A percentile compares a stretch with the other conserved stretches of the same genome.
Conservation (phyloP, 1,140 invertebrate genomes). For the Drosophila quadrilineata region DNA sequence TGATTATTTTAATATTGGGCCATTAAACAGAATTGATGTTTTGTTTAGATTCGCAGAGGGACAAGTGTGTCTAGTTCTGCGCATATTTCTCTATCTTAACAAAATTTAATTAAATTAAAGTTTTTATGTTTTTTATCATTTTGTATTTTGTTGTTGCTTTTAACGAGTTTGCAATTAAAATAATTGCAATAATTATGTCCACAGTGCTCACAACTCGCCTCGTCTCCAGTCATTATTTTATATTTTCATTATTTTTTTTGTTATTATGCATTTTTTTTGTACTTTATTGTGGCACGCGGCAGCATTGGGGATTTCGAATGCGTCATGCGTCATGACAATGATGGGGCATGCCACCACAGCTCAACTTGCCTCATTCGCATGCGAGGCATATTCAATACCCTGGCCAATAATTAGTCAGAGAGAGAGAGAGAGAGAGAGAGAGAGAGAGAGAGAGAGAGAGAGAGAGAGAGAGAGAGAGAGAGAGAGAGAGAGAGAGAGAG, state of each 20-base stretch:
- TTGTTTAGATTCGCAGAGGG: too few species aligned
- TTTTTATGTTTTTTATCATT: conserved; percentile 3
- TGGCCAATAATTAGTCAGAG: conserved; percentile 20
- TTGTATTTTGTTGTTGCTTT: too few species aligned
- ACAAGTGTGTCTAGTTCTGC: too few species aligned
- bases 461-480: neutral
- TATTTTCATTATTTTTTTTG: conserved; percentile 6
- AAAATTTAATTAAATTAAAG: neutral
- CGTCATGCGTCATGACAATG: too few species aligned
- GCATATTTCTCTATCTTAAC: neutral
- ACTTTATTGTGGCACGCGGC: neutral
- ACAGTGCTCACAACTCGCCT: too few species aligned
- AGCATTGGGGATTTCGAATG: too few species aligned
- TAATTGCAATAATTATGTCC: conserved; percentile 32
- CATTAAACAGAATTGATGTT: too few species aligned
- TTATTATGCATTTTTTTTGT: neutral
- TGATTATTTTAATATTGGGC: too few species aligned
- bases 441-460: neutral
- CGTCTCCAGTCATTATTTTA: too few species aligned
- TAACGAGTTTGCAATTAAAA: conserved; percentile 22
- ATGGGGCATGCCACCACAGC: too few species aligned
- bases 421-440: neutral
- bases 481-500: neutral
- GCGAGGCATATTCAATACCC: too few species aligned
- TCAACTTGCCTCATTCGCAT: too few species aligned